Evolutionary conservation across 2,888 invertebrate genomes (phyloP).

Genomic region (Tenthredo mesomela): DNA sequence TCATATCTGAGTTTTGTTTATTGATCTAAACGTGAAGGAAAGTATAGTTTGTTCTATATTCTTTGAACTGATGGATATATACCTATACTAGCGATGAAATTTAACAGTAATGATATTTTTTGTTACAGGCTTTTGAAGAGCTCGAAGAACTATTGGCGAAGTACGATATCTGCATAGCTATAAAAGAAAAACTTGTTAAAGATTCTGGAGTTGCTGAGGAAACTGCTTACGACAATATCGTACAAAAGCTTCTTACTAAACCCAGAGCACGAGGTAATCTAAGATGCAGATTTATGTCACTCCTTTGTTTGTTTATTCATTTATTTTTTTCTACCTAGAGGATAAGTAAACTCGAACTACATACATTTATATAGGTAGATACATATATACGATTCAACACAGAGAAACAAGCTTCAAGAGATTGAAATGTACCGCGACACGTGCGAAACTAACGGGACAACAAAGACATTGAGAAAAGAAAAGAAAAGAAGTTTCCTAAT

Average conservation of each 20-base stretch:
- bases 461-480: constrained; percentile 6
- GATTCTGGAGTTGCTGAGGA: constrained; percentile 97
- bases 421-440: background rate
- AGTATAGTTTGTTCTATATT: too few relatives aligned
- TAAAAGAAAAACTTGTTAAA: constrained; percentile 96
- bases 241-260: constrained; percentile 90
- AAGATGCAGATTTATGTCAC: background rate
- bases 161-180: constrained; percentile 94
- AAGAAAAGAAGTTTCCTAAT: background rate
- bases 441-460: constrained; percentile 17
- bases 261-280: constrained; percentile 92
- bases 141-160: constrained; percentile 91
- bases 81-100: too few relatives aligned
- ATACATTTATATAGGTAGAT: background rate
- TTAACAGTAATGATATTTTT: too few relatives aligned
- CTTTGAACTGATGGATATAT: too few relatives aligned
- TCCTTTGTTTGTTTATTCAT: background rate
- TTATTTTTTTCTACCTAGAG: too few relatives aligned
- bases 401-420: background rate
- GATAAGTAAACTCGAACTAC: too few relatives aligned
- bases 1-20: too few relatives aligned
- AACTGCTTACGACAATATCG: constrained; percentile 92
- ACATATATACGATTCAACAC: background rate
- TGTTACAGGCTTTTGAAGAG: constrained; percentile 93
- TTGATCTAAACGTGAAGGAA: too few relatives aligned